Base-by-base conservation (phyloP, 2,113 vertebrate species). In the Sciurus niger region DNA sequence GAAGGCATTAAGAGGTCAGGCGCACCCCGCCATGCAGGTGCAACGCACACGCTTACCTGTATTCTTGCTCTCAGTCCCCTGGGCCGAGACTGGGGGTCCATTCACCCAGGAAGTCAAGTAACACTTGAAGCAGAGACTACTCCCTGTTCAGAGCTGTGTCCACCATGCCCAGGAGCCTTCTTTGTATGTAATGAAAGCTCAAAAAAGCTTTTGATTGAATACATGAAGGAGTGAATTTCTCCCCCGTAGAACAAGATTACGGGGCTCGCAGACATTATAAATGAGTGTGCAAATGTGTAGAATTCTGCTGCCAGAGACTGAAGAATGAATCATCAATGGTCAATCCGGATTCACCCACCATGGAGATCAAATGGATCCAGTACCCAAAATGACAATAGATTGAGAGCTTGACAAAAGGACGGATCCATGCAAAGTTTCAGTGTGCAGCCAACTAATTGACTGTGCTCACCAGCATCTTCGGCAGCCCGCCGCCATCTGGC, bases 41-140 rank as follows among this genome's bases (percentile, higher is more conserved):
- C 17, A 3, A 3, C 10, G 32, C 0, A 40, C 0, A 0, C 32
- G 73, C 83, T 74, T 25, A 12, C 20, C 89, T 32, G 11, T 6
- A 2, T 25, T 6, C n/a, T 13, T 73, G 3, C 3, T 30, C 22
- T 30, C 17, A 18, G 22, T 4, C 48, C 40, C 32, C 11, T 2
- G 1, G 1, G 1, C 32, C 20, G 8, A 18, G 60, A 25, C 18
- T 3, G 3, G 0, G 2, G 53, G 4, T 24, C 22, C 20, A 34
- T 0, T 40, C 30, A 1, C n/a, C 67, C 8, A 40, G 6, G 43
- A 68, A 37, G 25, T 8, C 2, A 80, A 67, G 7, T 1, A 7
- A 14, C 16, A 20, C 6, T 13, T 0, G 10, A 20, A 40, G 40
- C 67, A 34, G 63, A 74, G 30, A 16, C 37, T 6, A 3, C 1